Base-by-base conservation (phyloP, 2,888 invertebrate genomes). In the Chaetogeoica ovagalla region DNA sequence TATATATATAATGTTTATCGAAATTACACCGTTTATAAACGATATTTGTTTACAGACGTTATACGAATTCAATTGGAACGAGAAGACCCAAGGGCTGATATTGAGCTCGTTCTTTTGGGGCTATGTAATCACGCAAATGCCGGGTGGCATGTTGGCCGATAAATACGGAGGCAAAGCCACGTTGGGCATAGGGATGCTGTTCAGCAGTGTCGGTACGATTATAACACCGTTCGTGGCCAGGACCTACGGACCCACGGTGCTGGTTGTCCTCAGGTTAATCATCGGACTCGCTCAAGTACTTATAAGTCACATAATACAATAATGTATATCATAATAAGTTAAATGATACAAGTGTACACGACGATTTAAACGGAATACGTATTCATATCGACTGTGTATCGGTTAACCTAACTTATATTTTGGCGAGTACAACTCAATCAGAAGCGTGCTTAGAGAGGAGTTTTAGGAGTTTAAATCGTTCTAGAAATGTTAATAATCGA, bases 41-140 rank as follows among this genome's bases (percentile, higher is more conserved):
- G 21, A 6, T n/a, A n/a, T 48, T 52, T 52, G 19, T 81, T 48
- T 76, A 19, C 84, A 86, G 87, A 85, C 87, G 23, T 88, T 88
- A 15, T 30, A 30, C 30, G 88, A 88, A 81, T 92, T 90, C 85
- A 89, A 90, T 60, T 94, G 93, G 93, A 89, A 89, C 74, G 90
- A 91, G 85, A 87, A 89, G 79, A 89, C 83, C 5, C 86, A 86
- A 83, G 87, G 87, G 0, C 82, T 86, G 66, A 85, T 87, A 21
- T 84, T 88, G 19, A 85, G 86, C 7, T 85, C 87, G 4, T 88
- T 88, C 84, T 88, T 88, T 85, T 88, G 87, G 85, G 88, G 88
- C 13, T 88, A 88, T 82, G 86, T 88, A 23, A 77, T 87, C 21
- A 87, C 87, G 0, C 88, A 88, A 83, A 83, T 88, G 37, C 88